phyloP scores from a whole-genome alignment of 1,140 invertebrate species.

The Trachelipus rathkii region DNA sequence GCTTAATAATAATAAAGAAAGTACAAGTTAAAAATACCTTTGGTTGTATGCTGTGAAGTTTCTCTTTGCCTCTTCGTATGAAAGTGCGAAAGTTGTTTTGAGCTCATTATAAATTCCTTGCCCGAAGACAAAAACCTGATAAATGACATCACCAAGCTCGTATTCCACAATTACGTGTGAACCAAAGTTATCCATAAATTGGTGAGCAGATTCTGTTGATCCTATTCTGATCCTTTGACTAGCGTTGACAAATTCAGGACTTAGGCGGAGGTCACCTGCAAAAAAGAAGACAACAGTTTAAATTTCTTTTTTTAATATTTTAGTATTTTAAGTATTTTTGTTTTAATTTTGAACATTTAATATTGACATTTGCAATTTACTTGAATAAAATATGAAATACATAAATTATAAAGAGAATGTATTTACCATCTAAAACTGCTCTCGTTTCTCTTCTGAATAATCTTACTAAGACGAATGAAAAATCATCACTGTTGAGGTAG shows the following conservation, averaged over 20 bases:
- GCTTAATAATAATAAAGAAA: no score
- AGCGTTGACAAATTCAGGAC: not conserved
- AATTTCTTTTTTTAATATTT: not conserved
- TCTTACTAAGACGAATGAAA: constrained; percentile 39
- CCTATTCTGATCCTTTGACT: constrained; percentile 28
- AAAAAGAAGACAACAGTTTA: not conserved
- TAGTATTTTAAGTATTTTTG: not conserved
- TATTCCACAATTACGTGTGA: constrained; percentile 42
- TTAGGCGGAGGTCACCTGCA: not conserved
- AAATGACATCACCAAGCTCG: constrained; percentile 41
- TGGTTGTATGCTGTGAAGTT: no score
- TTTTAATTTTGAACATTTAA: no score
- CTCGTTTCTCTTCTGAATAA: constrained; percentile 35
- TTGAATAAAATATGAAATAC: no score
- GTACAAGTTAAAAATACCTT: no score
- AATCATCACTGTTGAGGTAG: constrained; percentile 32
- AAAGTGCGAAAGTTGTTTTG: constrained; percentile 32
- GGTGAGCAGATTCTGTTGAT: constrained; percentile 38
- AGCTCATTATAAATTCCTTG: constrained; percentile 37
- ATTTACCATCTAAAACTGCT: constrained; percentile 33
- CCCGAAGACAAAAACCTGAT: constrained; percentile 42
- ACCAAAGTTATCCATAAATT: constrained; percentile 40
- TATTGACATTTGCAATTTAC: no score
- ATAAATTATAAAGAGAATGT: no score
- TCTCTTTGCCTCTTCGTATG: not conserved